phyloP scores from a whole-genome alignment of 2,797 vertebrate genomes.

The Ptychobarbus kaznakovi region DNA sequence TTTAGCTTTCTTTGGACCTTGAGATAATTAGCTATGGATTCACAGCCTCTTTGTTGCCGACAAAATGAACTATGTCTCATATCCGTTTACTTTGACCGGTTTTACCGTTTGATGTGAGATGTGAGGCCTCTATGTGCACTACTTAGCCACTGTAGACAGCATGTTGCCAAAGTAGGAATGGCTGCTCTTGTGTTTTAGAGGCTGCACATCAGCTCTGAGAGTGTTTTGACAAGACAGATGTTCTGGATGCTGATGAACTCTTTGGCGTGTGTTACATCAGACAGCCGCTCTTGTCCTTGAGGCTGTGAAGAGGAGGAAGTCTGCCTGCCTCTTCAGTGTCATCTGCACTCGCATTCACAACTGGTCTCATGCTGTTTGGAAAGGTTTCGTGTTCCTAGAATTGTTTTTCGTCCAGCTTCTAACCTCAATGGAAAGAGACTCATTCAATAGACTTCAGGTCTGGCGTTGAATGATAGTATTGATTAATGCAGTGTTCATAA shows the following conservation, averaged over 20 bases:
- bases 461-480: slow-evolving; percentile 17
- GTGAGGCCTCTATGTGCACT: slow-evolving; percentile 39
- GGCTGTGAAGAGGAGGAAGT: slow-evolving; percentile 70
- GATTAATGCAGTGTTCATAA: not conserved
- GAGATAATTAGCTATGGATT: slow-evolving; percentile 54
- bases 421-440: slow-evolving; percentile 31
- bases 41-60: slow-evolving; percentile 43
- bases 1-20: slow-evolving; percentile 44
- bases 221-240: slow-evolving; percentile 56
- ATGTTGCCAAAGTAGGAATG: slow-evolving; percentile 40
- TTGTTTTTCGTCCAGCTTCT: slow-evolving; percentile 29
- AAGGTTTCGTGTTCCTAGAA: slow-evolving; percentile 28
- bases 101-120: slow-evolving; percentile 49
- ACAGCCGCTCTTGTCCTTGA: slow-evolving; percentile 71
- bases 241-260: slow-evolving; percentile 52
- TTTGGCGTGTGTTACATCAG: slow-evolving; percentile 54
- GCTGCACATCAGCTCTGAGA: slow-evolving; percentile 50
- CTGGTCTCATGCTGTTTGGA: slow-evolving; percentile 45
- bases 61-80: slow-evolving; percentile 50
- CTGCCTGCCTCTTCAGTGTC: slow-evolving; percentile 61
- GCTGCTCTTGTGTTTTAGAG: slow-evolving; percentile 53
- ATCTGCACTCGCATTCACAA: slow-evolving; percentile 50
- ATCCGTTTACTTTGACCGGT: slow-evolving; percentile 48
- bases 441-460: slow-evolving; percentile 27
- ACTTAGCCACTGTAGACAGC: slow-evolving; percentile 46